These are phyloP conservation scores for Paracyclopina nana DNA, from an alignment of 1,140 invertebrate genomes.

Conservation along the genomic window DNA sequence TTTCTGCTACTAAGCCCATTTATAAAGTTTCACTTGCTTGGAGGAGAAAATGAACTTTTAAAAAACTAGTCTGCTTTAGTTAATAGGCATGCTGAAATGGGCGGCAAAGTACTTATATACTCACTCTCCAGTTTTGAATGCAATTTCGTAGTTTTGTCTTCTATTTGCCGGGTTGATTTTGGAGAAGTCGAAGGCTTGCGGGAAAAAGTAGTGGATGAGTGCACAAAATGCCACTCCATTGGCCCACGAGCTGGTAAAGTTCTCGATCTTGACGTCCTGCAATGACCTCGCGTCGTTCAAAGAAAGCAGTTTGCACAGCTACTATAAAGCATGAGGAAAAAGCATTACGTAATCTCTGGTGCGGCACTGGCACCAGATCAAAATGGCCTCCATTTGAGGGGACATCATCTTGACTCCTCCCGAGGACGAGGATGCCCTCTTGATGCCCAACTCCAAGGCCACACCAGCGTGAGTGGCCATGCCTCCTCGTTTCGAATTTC, in stretches of 20 bases:
- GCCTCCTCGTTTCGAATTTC: slow-evolving; percentile 12
- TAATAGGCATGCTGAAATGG: no score
- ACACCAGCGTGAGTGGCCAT: slow-evolving; percentile 16
- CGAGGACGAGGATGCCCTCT: not conserved
- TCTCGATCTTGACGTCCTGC: slow-evolving; percentile 32
- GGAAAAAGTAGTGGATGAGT: slow-evolving; percentile 79
- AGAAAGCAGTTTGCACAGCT: no score
- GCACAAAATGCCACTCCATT: slow-evolving; percentile 89
- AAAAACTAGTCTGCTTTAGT: no score
- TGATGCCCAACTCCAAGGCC: slow-evolving; percentile 13
- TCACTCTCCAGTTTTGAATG: slow-evolving; percentile 16
- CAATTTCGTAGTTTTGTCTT: slow-evolving; percentile 11
- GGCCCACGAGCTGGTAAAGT: slow-evolving; percentile 86
- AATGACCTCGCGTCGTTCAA: no score
- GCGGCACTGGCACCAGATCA: slow-evolving; percentile 16
- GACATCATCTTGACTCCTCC: slow-evolving; percentile 15
- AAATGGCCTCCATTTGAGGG: slow-evolving; percentile 17
- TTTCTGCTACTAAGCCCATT: no score
- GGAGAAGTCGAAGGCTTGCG: slow-evolving; percentile 24
- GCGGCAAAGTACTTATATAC: no score
- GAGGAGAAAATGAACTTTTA: no score
- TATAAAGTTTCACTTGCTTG: no score
- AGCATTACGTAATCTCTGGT: slow-evolving; percentile 5
- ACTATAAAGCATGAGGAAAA: not conserved
- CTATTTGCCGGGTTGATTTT: not conserved